phyloP scores from a whole-genome alignment of 1,140 invertebrate genomes.

The Armadillidium nasatum region DNA sequence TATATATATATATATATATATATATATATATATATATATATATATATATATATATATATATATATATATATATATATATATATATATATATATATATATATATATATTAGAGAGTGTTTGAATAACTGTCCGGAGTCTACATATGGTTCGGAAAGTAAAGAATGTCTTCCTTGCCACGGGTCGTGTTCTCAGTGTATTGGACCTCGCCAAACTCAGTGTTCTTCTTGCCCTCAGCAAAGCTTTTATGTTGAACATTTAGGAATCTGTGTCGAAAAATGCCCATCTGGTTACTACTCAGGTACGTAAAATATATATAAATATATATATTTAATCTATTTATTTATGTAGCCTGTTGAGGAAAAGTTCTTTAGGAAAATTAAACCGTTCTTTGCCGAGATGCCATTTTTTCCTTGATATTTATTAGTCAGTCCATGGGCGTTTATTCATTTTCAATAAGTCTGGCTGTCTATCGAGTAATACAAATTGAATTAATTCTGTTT shows the following conservation, averaged over 20 bases:
- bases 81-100: neutral
- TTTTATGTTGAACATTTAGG: neutral
- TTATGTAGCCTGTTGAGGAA: too few species aligned
- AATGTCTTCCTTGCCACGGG: neutral
- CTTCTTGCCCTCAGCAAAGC: neutral
- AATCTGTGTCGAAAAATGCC: neutral
- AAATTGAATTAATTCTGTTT: too few species aligned
- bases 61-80: conserved; percentile 15
- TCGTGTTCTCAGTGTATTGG: neutral
- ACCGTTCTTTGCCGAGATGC: too few species aligned
- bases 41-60: conserved; percentile 14
- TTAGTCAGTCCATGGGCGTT: too few species aligned
- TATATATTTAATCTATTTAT: too few species aligned
- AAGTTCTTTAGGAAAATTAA: too few species aligned
- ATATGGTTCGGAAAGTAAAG: neutral
- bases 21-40: conserved; percentile 5
- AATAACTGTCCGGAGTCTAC: neutral
- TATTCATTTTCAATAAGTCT: too few species aligned
- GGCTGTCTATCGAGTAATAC: too few species aligned
- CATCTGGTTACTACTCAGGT: neutral
- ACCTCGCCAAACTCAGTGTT: neutral
- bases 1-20: conserved; percentile 13
- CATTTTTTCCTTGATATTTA: too few species aligned
- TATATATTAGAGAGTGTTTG: neutral
- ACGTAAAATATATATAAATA: too few species aligned